Percentiles rank a stretch among this genome's conserved stretches.
Evolutionary conservation across 2,888 invertebrate species (phyloP).

Genomic region (Scrobipalpa costella): DNA sequence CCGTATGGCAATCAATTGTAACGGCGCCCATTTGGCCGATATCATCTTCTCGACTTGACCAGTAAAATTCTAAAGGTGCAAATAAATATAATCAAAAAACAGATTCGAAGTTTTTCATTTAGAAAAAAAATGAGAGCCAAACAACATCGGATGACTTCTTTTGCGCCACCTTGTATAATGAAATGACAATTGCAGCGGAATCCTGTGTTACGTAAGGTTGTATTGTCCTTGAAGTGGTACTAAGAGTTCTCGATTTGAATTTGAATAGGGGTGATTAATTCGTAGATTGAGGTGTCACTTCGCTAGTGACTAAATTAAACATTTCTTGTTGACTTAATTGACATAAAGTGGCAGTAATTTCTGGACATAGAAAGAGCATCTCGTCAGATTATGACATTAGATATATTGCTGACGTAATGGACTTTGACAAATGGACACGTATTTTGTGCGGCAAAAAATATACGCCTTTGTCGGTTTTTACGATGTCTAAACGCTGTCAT

Average conservation of each 20-base stretch:
- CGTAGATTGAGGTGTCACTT: not conserved
- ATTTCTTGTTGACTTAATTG: too few species aligned
- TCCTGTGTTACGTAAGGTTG: conserved; percentile 57
- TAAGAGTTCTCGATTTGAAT: conserved; percentile 43
- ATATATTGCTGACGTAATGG: not conserved
- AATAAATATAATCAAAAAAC: too few species aligned
- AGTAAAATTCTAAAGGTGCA: too few species aligned
- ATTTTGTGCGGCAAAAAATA: not conserved
- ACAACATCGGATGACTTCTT: too few species aligned
- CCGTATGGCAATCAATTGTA: too few species aligned
- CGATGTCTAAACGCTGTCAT: not conserved
- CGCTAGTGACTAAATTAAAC: not conserved
- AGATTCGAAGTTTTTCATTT: too few species aligned
- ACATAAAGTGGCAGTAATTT: not conserved
- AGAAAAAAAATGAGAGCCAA: too few species aligned
- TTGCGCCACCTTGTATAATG: too few species aligned
- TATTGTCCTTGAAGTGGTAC: conserved; percentile 40
- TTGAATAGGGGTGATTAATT: not conserved
- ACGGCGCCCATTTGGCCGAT: too few species aligned
- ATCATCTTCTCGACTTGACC: too few species aligned
- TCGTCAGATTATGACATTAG: not conserved
- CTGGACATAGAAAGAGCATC: not conserved
- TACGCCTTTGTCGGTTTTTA: not conserved
- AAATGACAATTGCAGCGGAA: conserved; percentile 75
- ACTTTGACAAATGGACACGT: not conserved